These are phyloP conservation scores for Ganaspis brasiliensis DNA, from an alignment of 2,888 invertebrate genomes.

Conservation along the genomic window DNA sequence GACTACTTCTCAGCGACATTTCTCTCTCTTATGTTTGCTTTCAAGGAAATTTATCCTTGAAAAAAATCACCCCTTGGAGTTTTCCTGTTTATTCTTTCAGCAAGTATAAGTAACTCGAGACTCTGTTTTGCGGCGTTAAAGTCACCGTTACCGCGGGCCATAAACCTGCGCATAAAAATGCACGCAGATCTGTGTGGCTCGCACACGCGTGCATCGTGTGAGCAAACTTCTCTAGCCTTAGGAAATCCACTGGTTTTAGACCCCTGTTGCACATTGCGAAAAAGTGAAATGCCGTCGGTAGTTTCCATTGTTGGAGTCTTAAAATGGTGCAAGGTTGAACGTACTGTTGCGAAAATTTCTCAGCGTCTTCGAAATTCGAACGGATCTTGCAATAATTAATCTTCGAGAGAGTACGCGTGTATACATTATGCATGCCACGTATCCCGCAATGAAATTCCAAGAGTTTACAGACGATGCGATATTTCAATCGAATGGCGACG, in stretches of 20 bases:
- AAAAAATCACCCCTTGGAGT: conserved; percentile 34
- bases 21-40: background rate
- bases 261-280: conserved; percentile 73
- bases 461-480: conserved; percentile 36
- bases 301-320: conserved; percentile 37
- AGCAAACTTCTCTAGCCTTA: conserved; percentile 60
- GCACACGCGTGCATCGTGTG: conserved; percentile 11
- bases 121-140: conserved; percentile 60
- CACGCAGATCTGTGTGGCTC: conserved; percentile 47
- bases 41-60: conserved; percentile 45
- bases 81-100: conserved; percentile 39
- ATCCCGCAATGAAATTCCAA: conserved; percentile 42
- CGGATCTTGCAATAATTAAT: conserved; percentile 44
- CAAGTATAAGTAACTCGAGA: conserved; percentile 53
- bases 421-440: conserved; percentile 41
- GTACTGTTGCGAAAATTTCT: conserved; percentile 35
- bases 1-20: background rate
- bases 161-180: conserved; percentile 58
- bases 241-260: conserved; percentile 77
- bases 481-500: conserved; percentile 31
- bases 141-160: conserved; percentile 60
- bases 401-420: conserved; percentile 32
- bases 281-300: conserved; percentile 74
- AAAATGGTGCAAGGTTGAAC: conserved; percentile 41
- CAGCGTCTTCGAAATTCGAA: conserved; percentile 43